These are phyloP conservation scores for Ectropis crepuscularia DNA, from an alignment of 2,888 invertebrate genomes.

Conservation along the genomic window DNA sequence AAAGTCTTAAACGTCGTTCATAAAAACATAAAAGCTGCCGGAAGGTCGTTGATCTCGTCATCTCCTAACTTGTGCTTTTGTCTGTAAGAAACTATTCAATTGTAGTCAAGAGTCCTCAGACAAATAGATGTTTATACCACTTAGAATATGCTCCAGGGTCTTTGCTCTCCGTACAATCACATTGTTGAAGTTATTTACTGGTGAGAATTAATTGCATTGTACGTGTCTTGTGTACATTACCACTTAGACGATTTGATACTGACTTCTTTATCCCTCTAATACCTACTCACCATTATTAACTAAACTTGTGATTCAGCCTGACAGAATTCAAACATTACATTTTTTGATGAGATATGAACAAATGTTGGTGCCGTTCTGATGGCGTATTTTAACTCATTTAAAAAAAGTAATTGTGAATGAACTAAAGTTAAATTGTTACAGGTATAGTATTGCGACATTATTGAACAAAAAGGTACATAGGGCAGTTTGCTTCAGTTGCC, in stretches of 20 bases:
- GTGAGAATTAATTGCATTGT: conserved; percentile 30
- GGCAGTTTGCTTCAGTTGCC: too few species aligned
- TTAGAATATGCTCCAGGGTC: conserved; percentile 31
- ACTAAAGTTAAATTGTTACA: too few species aligned
- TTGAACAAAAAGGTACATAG: too few species aligned
- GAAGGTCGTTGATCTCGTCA: conserved; percentile 40
- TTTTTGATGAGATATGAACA: too few species aligned
- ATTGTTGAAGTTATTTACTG: conserved; percentile 30
- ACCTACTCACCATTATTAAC: too few species aligned
- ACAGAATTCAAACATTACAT: too few species aligned
- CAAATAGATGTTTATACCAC: conserved; percentile 39
- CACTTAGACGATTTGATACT: background rate
- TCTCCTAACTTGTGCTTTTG: conserved; percentile 40
- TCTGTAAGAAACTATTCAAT: conserved; percentile 36
- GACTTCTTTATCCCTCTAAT: too few species aligned
- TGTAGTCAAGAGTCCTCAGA: conserved; percentile 35
- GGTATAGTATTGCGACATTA: too few species aligned
- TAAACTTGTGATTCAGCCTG: too few species aligned
- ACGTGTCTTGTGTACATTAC: background rate
- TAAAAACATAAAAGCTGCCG: conserved; percentile 37
- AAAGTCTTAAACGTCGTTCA: conserved; percentile 23
- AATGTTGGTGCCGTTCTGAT: too few species aligned
- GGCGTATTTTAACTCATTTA: too few species aligned
- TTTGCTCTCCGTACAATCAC: conserved; percentile 36
- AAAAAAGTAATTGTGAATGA: too few species aligned